Base-by-base conservation (phyloP, 2,888 invertebrate genomes). In the Nemoura dubitans region DNA sequence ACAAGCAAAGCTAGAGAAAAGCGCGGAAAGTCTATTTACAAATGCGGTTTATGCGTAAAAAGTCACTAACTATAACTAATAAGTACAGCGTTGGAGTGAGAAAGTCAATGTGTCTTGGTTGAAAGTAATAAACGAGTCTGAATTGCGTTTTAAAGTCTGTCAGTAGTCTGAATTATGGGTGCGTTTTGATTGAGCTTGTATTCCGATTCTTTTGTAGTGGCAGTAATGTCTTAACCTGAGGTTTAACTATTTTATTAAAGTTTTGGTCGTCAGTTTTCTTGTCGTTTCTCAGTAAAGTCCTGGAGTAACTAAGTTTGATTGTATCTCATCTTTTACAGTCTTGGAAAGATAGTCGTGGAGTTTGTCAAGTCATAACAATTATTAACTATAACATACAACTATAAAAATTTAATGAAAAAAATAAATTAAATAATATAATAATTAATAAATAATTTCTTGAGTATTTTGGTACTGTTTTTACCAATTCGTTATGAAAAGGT, bases 391-490 rank as follows among this genome's bases (percentile, higher is more conserved):
- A 85, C 77, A 85, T 85, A 85, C 0, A 26, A 76, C n/a, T 25
- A 85, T 85, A 77, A 77, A 85, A 26, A 30, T 25, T 29, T 83
- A 43, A 21, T 83, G n/a, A 76, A 29, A 85, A 76, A 76, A 25
- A 78, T 28, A 26, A 85, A 59, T 86, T 80, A 86, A 86, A 82
- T 42, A 85, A 81, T 42, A 77, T 78, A 28, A 29, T 83, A 81
- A 21, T 26, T 42, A 82, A 82, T 86, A 76, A 86, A 82, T 43
- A 36, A 83, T 84, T 42, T 42, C 59, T 76, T 84, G 84, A 84
- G 84, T 84, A 84, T 84, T 84, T 84, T 59, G 84, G 84, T 84
- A 84, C 84, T 84, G 84, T 28, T 3, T n/a, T 84, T 2, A 59
- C 59, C 59, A 21, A 59, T 59, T 59, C 59, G 21, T 21, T 59